Percentiles rank a stretch among this genome's conserved stretches.
These are phyloP conservation scores for Octodonta nipae DNA, from an alignment of 2,888 invertebrate species.

Conservation along the genomic window DNA sequence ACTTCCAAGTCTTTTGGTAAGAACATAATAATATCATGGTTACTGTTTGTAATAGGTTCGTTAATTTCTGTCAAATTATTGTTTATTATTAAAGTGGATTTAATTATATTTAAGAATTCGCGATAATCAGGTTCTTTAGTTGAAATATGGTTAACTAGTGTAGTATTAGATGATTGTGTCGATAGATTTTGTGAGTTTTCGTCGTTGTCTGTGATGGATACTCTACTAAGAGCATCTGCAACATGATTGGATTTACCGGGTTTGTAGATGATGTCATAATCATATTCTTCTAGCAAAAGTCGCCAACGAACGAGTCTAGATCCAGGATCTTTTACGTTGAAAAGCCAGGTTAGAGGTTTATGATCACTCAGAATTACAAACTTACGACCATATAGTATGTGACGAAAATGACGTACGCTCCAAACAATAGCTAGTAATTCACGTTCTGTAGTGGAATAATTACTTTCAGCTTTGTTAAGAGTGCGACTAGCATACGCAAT, in stretches of 20 bases:
- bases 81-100: too few relatives aligned
- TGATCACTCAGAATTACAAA: slow-evolving; percentile 29
- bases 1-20: too few relatives aligned
- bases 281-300: slow-evolving; percentile 22
- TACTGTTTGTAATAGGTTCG: too few relatives aligned
- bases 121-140: too few relatives aligned
- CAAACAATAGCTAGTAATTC: slow-evolving; percentile 30
- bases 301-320: slow-evolving; percentile 23
- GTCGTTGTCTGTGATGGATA: too few relatives aligned
- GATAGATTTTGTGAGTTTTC: too few relatives aligned
- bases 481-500: slow-evolving; percentile 27
- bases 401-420: slow-evolving; percentile 24
- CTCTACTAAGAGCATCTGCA: slow-evolving; percentile 6
- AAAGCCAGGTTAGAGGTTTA: slow-evolving; percentile 25
- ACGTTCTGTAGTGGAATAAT: slow-evolving; percentile 28
- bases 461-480: slow-evolving; percentile 23
- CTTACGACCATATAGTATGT: slow-evolving; percentile 26
- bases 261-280: slow-evolving; percentile 14
- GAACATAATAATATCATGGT: too few relatives aligned
- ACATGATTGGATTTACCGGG: slow-evolving; percentile 5
- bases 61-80: too few relatives aligned
- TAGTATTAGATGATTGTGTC: too few relatives aligned
- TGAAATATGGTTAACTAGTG: too few relatives aligned
- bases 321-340: slow-evolving; percentile 21
- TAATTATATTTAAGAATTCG: too few relatives aligned